phyloP scores from a whole-genome alignment of 2,113 vertebrate genomes.

The Apaloderma vittatum region DNA sequence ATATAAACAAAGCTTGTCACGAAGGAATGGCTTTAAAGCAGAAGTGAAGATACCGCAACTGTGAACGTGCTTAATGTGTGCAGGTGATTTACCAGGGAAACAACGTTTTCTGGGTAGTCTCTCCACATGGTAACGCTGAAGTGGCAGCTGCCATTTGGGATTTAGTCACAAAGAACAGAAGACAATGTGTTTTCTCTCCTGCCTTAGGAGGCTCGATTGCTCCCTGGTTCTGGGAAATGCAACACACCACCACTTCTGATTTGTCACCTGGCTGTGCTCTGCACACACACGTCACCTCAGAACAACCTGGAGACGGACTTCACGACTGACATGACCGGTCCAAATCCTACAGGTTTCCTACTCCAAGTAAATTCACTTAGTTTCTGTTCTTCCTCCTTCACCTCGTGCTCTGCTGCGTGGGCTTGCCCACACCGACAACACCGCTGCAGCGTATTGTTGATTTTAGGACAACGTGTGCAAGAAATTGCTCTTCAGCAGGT shows the following conservation, averaged over 20 bases:
- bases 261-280: neutral
- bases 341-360: neutral
- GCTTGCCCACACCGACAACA: accelerated
- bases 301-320: neutral
- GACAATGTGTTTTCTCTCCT: neutral
- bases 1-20: neutral
- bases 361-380: neutral
- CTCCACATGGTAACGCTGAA: neutral
- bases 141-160: neutral
- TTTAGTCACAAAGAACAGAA: neutral
- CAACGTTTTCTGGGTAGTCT: neutral
- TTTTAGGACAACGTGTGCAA: neutral
- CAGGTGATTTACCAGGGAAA: neutral
- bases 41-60: neutral
- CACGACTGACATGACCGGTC: neutral
- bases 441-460: neutral
- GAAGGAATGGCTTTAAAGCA: neutral
- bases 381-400: neutral
- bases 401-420: neutral
- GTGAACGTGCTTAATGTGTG: neutral
- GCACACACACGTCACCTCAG: neutral
- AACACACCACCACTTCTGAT: neutral
- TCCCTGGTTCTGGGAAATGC: neutral
- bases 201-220: neutral
- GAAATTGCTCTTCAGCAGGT: neutral